Evolutionary conservation across 1,140 invertebrate genomes (phyloP).

Genomic region (Ridgeia piscesae): DNA sequence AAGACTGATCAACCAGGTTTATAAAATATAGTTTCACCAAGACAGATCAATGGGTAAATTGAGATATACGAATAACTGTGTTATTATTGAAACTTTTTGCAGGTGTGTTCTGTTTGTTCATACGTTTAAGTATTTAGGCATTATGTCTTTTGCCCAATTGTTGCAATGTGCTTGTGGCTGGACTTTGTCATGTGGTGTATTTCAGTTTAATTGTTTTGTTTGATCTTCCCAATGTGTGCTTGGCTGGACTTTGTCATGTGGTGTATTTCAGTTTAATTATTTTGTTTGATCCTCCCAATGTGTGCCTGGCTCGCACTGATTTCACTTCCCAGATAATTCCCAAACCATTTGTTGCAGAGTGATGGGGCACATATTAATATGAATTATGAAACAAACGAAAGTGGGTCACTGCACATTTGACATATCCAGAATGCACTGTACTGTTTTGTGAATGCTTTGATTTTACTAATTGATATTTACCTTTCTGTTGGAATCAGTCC

Average conservation of each 20-base stretch:
- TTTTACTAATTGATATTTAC: too few relatives aligned
- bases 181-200: not conserved
- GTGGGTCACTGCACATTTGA: too few relatives aligned
- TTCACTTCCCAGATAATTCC: constrained; percentile 11
- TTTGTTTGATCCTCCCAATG: not conserved
- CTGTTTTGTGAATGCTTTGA: too few relatives aligned
- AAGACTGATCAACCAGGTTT: too few relatives aligned
- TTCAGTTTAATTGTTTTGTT: not conserved
- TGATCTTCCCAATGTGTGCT: not conserved
- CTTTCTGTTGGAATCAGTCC: too few relatives aligned
- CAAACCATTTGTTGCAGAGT: constrained; percentile 39
- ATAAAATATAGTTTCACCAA: not conserved
- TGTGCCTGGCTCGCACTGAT: not conserved
- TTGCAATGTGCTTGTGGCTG: not conserved
- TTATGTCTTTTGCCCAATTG: not conserved
- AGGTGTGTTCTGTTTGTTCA: not conserved
- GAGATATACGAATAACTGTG: too few relatives aligned
- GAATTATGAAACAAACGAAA: too few relatives aligned
- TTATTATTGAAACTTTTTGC: not conserved
- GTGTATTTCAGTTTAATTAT: not conserved
- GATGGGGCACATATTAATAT: constrained; percentile 40
- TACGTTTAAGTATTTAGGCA: not conserved
- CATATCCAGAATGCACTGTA: too few relatives aligned
- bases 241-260: not conserved
- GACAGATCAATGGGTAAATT: not conserved